Conservation (phyloP, 2,113 vertebrate genomes). For the Nothoprocta pentlandii region DNA sequence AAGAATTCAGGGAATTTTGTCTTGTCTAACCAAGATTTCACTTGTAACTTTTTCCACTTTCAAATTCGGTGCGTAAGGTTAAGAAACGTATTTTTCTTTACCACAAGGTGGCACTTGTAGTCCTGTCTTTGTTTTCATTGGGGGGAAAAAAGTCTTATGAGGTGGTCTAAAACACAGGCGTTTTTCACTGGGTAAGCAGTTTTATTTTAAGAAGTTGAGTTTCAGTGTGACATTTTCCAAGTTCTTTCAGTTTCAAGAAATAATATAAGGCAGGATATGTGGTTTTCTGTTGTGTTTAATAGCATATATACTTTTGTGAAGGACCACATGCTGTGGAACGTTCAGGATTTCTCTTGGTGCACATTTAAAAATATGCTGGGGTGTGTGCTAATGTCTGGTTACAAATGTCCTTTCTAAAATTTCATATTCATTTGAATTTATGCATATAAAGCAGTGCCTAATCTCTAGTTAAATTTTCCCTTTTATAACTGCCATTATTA, state of each 20-base stretch:
- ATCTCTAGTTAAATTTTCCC: not conserved
- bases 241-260: not conserved
- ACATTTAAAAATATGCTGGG: not conserved
- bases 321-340: not conserved
- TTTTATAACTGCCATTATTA: not conserved
- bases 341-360: not conserved
- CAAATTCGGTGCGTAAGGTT: not conserved
- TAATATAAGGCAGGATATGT: not conserved
- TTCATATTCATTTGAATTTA: not conserved
- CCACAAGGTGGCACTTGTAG: slow-evolving; percentile 19
- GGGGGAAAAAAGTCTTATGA: not conserved
- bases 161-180: not conserved
- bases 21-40: not conserved
- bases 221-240: not conserved
- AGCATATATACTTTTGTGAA: not conserved
- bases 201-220: not conserved
- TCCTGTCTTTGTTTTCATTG: not conserved
- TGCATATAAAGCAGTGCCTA: not conserved
- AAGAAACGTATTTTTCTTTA: not conserved
- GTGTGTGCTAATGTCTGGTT: not conserved
- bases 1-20: not conserved
- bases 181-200: not conserved
- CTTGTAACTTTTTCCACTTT: not conserved
- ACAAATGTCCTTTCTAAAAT: not conserved
- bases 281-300: not conserved